A percentile compares a stretch with the other conserved stretches of the same genome.
Evolutionary conservation across 1,140 invertebrate species (phyloP).

Genomic region (Drosophila kikkawai): DNA sequence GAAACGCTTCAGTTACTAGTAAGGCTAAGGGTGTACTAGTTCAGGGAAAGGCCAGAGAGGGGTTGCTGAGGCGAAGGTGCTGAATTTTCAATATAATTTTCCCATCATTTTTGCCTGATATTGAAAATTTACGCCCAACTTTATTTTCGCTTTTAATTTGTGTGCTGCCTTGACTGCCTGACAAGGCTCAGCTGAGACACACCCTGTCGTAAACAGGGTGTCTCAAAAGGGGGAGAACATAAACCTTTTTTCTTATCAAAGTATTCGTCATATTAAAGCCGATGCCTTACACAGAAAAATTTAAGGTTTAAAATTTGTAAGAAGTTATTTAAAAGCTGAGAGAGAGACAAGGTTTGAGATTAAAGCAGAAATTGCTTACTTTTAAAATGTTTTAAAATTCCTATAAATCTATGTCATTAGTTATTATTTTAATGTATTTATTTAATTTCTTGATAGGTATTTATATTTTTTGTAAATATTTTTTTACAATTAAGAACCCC

Average conservation of each 20-base stretch:
- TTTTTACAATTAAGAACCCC: not conserved
- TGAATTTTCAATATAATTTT: conserved; percentile 47
- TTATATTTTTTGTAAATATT: not conserved
- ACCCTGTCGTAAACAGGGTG: conserved; percentile 41
- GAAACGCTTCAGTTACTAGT: conserved; percentile 52
- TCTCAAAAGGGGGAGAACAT: not conserved
- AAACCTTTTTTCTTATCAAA: conserved; percentile 2
- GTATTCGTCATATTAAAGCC: not conserved
- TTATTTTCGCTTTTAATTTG: conserved; percentile 47
- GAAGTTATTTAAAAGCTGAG: not conserved
- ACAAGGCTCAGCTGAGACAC: conserved; percentile 15
- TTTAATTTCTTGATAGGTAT: not conserved
- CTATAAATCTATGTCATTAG: not conserved
- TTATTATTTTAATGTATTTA: not conserved
- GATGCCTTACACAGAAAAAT: not conserved
- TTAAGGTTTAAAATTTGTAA: not conserved
- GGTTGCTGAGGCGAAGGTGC: not conserved
- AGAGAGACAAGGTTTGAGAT: not conserved
- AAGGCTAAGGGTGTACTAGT: conserved; percentile 3
- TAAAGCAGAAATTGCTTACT: not conserved
- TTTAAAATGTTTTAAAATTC: not conserved
- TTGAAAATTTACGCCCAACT: conserved; percentile 42
- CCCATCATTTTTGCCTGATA: conserved; percentile 47
- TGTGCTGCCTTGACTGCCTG: not conserved
- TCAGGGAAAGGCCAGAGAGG: not conserved